Conservation (phyloP, 92 coral and sea anemone species). For the Epizoanthus stellaris region DNA sequence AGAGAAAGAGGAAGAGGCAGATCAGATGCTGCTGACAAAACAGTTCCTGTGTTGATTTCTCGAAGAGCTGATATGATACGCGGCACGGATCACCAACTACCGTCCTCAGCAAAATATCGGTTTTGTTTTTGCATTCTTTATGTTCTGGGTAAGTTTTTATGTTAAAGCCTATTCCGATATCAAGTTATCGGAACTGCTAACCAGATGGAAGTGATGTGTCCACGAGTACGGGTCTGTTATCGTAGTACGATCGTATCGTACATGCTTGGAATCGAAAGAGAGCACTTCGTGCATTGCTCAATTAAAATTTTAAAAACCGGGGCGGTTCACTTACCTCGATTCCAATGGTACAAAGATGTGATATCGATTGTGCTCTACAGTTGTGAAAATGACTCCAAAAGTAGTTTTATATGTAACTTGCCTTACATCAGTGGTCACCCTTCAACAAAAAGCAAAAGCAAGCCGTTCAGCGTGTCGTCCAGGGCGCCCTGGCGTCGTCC, state of each 20-base stretch:
- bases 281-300: not conserved
- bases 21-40: not conserved
- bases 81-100: not conserved
- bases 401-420: not conserved
- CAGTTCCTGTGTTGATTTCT: not conserved
- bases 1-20: not conserved
- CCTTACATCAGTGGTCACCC: not conserved
- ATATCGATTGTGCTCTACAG: not conserved
- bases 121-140: not conserved
- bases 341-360: not conserved
- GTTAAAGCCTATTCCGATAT: not conserved
- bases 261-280: not conserved
- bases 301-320: not conserved
- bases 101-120: not conserved
- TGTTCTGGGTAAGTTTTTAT: not conserved
- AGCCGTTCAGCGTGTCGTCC: not conserved
- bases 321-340: conserved; percentile 17
- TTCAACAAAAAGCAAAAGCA: not conserved
- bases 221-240: not conserved
- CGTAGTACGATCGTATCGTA: no score
- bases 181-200: conserved; percentile 5
- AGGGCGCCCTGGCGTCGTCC: not conserved
- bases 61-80: not conserved
- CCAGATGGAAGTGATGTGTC: not conserved
- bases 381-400: conserved; percentile 1